phyloP scores from a whole-genome alignment of 2,888 invertebrate genomes.

The Watsonalla binaria region DNA sequence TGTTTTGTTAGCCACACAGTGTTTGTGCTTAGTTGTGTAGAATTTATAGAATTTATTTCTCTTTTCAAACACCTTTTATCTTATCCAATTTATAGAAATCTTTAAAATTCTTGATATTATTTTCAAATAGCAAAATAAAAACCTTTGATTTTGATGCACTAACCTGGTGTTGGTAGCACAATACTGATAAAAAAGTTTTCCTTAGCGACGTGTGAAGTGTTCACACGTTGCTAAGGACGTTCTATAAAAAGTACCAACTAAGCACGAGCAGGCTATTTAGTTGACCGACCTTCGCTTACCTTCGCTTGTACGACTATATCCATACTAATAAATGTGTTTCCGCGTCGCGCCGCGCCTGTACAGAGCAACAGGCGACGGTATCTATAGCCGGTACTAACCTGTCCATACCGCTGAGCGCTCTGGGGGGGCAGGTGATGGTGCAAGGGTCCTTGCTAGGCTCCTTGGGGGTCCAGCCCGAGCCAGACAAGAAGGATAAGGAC shows the following conservation, averaged over 20 bases:
- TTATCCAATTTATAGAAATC: too few species aligned
- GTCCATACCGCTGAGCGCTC: constrained; percentile 75
- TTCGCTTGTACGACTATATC: constrained; percentile 50
- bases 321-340: constrained; percentile 71
- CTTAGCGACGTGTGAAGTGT: too few species aligned
- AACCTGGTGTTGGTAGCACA: too few species aligned
- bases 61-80: too few species aligned
- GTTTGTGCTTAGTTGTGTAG: constrained; percentile 1
- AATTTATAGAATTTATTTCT: neutral
- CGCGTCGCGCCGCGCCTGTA: constrained; percentile 36
- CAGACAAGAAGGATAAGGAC: constrained; percentile 67
- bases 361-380: constrained; percentile 77
- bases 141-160: too few species aligned
- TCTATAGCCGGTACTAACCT: constrained; percentile 82
- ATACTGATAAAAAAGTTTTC: too few species aligned
- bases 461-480: neutral
- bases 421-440: constrained; percentile 27
- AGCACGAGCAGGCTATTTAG: neutral
- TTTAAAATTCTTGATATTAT: neutral
- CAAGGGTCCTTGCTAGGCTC: too few species aligned
- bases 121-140: too few species aligned
- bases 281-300: constrained; percentile 35
- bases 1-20: constrained; percentile 10
- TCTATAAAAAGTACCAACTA: too few species aligned
- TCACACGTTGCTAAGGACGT: too few species aligned